These are phyloP conservation scores for Eutolmus rufibarbis DNA, from an alignment of 2,888 invertebrate species.

Conservation along the genomic window DNA sequence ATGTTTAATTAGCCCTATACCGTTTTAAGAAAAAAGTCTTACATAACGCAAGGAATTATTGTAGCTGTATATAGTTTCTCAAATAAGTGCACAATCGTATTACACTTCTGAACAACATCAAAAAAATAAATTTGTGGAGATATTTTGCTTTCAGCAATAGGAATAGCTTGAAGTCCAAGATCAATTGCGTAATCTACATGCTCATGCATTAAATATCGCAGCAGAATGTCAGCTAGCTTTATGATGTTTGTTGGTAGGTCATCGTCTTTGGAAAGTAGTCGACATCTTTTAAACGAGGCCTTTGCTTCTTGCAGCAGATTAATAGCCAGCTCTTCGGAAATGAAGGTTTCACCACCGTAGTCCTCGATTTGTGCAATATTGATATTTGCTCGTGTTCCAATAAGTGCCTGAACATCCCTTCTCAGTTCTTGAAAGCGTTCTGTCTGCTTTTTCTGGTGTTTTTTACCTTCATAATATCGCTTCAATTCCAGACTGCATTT, in stretches of 20 bases:
- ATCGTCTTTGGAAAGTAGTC: slow-evolving; percentile 78
- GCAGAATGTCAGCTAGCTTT: slow-evolving; percentile 82
- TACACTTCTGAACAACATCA: slow-evolving; percentile 89
- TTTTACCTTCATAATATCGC: slow-evolving; percentile 89
- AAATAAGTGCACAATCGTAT: slow-evolving; percentile 89
- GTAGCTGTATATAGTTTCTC: slow-evolving; percentile 93
- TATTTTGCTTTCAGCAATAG: slow-evolving; percentile 86
- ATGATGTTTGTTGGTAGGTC: slow-evolving; percentile 81
- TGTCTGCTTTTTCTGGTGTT: slow-evolving; percentile 93
- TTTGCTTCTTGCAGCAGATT: slow-evolving; percentile 89
- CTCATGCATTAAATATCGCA: slow-evolving; percentile 85
- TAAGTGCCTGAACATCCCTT: slow-evolving; percentile 91
- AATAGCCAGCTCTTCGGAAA: slow-evolving; percentile 93
- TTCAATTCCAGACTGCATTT: slow-evolving; percentile 78
- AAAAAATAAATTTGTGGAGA: slow-evolving; percentile 93
- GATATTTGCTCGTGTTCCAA: slow-evolving; percentile 89
- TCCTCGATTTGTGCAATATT: slow-evolving; percentile 95
- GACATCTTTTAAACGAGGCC: slow-evolving; percentile 87
- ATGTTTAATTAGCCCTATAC: background rate
- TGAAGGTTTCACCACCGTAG: slow-evolving; percentile 95
- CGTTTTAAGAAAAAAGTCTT: slow-evolving; percentile 56
- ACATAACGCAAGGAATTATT: slow-evolving; percentile 87
- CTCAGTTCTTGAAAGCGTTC: slow-evolving; percentile 92
- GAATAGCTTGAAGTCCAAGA: slow-evolving; percentile 86
- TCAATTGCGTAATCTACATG: slow-evolving; percentile 98